phyloP scores from a whole-genome alignment of 1,140 invertebrate genomes.

The Drosophila asahinai region DNA sequence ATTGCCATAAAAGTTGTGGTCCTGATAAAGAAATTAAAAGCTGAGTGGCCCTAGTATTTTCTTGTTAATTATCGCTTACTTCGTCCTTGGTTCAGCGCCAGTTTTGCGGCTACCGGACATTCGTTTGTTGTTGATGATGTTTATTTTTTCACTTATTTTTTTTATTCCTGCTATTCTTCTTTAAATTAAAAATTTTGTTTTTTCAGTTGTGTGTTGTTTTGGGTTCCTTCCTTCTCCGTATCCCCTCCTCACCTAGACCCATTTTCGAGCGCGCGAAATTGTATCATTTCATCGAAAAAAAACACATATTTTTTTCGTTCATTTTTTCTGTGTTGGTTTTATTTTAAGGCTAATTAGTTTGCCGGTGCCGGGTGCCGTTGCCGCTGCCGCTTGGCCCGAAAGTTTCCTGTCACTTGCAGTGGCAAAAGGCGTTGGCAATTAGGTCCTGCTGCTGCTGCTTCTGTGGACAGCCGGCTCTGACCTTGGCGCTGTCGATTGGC shows the following conservation, averaged over 20 bases:
- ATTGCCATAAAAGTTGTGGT: not conserved
- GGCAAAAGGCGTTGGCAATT: slow-evolving; percentile 79
- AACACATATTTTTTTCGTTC: slow-evolving; percentile 50
- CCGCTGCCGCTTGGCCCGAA: slow-evolving; percentile 50
- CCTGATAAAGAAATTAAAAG: not conserved
- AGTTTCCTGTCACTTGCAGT: slow-evolving; percentile 81
- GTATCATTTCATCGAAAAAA: slow-evolving; percentile 79
- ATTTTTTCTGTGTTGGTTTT: slow-evolving; percentile 39
- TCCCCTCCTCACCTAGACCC: slow-evolving; percentile 6
- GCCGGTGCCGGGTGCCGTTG: slow-evolving; percentile 41
- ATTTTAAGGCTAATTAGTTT: slow-evolving; percentile 80
- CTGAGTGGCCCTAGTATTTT: not conserved
- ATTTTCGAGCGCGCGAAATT: slow-evolving; percentile 67
- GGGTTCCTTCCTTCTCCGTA: not conserved
- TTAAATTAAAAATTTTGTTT: slow-evolving; percentile 75
- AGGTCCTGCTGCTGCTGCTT: slow-evolving; percentile 37
- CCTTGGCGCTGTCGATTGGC: slow-evolving; percentile 54
- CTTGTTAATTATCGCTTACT: slow-evolving; percentile 17
- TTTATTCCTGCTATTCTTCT: slow-evolving; percentile 39
- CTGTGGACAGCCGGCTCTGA: slow-evolving; percentile 44
- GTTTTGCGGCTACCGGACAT: slow-evolving; percentile 45
- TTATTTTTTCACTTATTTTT: slow-evolving; percentile 39
- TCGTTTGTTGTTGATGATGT: slow-evolving; percentile 37
- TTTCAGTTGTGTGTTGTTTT: slow-evolving; percentile 55
- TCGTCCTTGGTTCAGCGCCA: slow-evolving; percentile 23